phyloP scores from a whole-genome alignment of 2,888 invertebrate genomes.

The Orthosia cruda region DNA sequence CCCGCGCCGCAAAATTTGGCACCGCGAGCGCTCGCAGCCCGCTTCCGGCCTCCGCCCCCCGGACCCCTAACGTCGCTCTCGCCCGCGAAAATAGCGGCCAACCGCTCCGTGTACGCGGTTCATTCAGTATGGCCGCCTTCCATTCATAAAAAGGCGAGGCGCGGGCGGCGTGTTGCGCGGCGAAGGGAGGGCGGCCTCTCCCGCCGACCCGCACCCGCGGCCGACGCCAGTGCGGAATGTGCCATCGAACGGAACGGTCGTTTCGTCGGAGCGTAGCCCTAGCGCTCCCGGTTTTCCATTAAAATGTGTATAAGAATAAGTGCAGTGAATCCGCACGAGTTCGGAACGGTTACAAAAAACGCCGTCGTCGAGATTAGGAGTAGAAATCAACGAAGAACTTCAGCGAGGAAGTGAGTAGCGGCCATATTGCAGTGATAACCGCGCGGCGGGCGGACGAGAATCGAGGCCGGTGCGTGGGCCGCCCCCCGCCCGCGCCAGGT shows the following conservation, averaged over 20 bases:
- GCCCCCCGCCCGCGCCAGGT: conserved; percentile 91
- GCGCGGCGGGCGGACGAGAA: conserved; percentile 92
- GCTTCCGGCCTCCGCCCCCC: conserved; percentile 90
- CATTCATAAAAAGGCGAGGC: conserved; percentile 94
- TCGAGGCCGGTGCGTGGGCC: conserved; percentile 92
- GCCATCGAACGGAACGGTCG: conserved; percentile 92
- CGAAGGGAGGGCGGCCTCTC: conserved; percentile 90
- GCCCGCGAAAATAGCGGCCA: conserved; percentile 91
- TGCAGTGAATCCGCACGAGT: conserved; percentile 92
- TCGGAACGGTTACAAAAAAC: conserved; percentile 91
- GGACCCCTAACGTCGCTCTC: conserved; percentile 86
- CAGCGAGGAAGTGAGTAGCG: conserved; percentile 92
- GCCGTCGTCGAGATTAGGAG: conserved; percentile 91
- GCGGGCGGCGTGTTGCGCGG: conserved; percentile 88
- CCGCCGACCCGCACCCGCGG: conserved; percentile 89
- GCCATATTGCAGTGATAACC: conserved; percentile 92
- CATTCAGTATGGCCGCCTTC: conserved; percentile 94
- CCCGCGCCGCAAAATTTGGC: conserved; percentile 92
- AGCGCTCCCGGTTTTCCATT: conserved; percentile 92
- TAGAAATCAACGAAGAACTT: conserved; percentile 92
- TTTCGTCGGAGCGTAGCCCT: conserved; percentile 92
- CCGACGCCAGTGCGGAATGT: conserved; percentile 92
- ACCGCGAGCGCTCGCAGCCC: conserved; percentile 90
- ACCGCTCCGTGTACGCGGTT: conserved; percentile 93
- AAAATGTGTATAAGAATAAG: conserved; percentile 92